Conservation (phyloP, 2,797 vertebrate species). For the Stomatorhinus walkeri region DNA sequence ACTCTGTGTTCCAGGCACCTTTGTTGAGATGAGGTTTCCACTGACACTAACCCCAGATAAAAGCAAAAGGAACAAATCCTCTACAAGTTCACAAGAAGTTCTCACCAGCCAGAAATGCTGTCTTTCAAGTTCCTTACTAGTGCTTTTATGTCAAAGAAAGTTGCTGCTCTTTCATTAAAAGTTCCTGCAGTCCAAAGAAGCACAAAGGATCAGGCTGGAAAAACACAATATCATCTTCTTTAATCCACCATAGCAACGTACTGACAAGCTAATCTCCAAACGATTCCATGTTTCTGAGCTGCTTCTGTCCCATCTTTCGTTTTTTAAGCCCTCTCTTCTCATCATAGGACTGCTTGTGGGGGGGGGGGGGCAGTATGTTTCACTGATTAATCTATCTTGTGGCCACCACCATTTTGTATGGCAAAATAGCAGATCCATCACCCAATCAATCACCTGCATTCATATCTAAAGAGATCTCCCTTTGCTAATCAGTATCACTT, state of each 20-base stretch:
- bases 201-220: not conserved
- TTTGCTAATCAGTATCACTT: not conserved
- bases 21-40: slow-evolving; percentile 7
- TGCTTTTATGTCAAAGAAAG: slow-evolving; percentile 19
- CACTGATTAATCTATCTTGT: not conserved
- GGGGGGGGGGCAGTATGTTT: not conserved
- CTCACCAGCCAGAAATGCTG: not conserved
- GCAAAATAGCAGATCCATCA: not conserved
- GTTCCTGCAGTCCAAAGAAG: not conserved
- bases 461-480: not conserved
- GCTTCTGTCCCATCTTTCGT: not conserved
- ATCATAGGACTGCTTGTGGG: not conserved
- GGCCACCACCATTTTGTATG: not conserved
- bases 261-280: slow-evolving; percentile 1
- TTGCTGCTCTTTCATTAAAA: slow-evolving; percentile 21
- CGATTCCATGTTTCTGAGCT: not conserved
- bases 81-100: slow-evolving; percentile 20
- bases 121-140: slow-evolving; percentile 13
- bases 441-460: not conserved
- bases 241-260: not conserved
- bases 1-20: not conserved
- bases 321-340: not conserved
- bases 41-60: slow-evolving; percentile 19
- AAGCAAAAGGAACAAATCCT: slow-evolving; percentile 11
- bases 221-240: slow-evolving; percentile 18